Evolutionary conservation across 2,113 vertebrate genomes (phyloP).

Genomic region (Rhinogobius similis): DNA sequence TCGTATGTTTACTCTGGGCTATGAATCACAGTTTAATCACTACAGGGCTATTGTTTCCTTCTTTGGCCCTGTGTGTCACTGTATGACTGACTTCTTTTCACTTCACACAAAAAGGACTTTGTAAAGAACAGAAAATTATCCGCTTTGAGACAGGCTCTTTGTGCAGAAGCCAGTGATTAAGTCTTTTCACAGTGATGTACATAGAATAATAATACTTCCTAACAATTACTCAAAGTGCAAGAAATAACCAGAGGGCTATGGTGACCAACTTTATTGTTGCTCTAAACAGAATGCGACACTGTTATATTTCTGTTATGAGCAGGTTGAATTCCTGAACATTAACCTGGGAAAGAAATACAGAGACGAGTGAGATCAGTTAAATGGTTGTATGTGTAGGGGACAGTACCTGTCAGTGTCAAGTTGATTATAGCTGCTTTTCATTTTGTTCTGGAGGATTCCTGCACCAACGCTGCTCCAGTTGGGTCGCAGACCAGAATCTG

Average conservation of each 20-base stretch:
- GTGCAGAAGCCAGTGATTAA: constrained; percentile 11
- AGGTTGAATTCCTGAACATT: constrained; percentile 35
- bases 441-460: constrained; percentile 27
- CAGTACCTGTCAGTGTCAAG: constrained; percentile 52
- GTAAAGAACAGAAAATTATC: constrained; percentile 15
- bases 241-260: neutral
- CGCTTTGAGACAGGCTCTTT: constrained; percentile 17
- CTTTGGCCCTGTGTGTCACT: constrained; percentile 31
- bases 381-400: neutral
- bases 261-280: constrained; percentile 10
- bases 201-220: constrained; percentile 4
- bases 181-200: constrained; percentile 2
- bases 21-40: constrained; percentile 24
- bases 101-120: constrained; percentile 23
- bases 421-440: constrained; percentile 30
- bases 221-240: neutral
- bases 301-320: neutral
- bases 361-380: constrained; percentile 12
- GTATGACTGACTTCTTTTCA: constrained; percentile 39
- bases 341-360: constrained; percentile 40
- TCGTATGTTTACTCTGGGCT: neutral
- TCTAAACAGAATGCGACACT: neutral
- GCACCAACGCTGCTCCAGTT: neutral
- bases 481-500: neutral
- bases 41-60: constrained; percentile 31